These are phyloP conservation scores for Phrynosoma blainvillii DNA, from an alignment of 2,113 vertebrate species.

Conservation along the genomic window DNA sequence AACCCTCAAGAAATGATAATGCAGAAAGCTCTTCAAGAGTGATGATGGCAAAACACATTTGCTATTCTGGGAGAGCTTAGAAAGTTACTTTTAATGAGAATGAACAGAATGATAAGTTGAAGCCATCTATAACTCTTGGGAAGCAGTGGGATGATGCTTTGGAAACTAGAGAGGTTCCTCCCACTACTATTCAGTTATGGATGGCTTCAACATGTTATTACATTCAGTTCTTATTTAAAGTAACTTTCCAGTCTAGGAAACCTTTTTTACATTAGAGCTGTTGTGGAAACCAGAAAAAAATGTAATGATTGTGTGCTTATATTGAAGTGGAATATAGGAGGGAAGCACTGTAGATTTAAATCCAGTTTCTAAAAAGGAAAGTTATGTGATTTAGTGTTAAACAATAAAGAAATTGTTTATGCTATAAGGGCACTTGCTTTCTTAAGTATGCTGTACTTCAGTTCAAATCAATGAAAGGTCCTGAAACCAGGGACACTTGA, in stretches of 20 bases:
- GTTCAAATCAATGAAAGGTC: neutral
- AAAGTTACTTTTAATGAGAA: no score
- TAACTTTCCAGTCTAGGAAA: neutral
- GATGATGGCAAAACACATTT: neutral
- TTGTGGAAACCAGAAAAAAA: neutral
- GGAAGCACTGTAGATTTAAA: neutral
- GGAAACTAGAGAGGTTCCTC: neutral
- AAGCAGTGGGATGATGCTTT: no score
- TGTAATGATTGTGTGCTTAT: neutral
- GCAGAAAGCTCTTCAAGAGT: neutral
- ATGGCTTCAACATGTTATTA: neutral
- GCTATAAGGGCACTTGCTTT: neutral
- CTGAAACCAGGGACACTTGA: neutral
- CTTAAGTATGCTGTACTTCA: neutral
- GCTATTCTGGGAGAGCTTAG: neutral
- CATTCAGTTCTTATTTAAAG: no score
- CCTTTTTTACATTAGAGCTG: neutral
- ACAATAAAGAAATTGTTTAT: neutral
- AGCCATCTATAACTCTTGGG: no score
- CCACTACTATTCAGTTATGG: neutral
- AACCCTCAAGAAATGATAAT: no score
- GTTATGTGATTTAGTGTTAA: neutral
- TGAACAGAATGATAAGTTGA: no score
- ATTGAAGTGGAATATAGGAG: neutral
- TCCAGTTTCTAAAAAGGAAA: neutral